phyloP scores from a whole-genome alignment of 37 sponge, comb jelly and placozoan genomes.

The Cliona cf. orientalis region DNA sequence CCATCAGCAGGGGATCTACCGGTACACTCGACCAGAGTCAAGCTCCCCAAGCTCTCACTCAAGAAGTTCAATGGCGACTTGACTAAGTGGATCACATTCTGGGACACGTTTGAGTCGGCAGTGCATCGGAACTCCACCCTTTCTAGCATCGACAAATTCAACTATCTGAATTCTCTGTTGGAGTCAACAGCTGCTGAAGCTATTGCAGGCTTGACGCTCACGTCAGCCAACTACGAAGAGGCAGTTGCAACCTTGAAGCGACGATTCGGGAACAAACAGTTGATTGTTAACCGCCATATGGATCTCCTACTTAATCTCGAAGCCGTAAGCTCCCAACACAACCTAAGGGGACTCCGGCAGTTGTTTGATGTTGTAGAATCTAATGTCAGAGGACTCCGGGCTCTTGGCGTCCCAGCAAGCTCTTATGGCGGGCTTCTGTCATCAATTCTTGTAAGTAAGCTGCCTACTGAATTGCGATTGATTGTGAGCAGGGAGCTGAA shows the following conservation, averaged over 20 bases:
- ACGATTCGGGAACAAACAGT: constrained; percentile 35
- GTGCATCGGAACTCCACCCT: constrained; percentile 14
- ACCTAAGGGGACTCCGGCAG: constrained; percentile 30
- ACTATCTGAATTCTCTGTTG: too few species aligned
- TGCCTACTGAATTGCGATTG: constrained; percentile 27
- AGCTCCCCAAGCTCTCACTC: constrained; percentile 20
- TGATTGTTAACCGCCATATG: constrained; percentile 39
- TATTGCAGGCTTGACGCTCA: too few species aligned
- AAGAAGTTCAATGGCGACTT: constrained; percentile 33
- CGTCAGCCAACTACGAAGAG: constrained; percentile 20
- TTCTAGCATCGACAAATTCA: constrained; percentile 26
- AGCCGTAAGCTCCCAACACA: constrained; percentile 10
- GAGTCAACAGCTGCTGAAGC: constrained; percentile 21
- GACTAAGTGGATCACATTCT: constrained; percentile 23
- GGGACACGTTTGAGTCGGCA: too few species aligned
- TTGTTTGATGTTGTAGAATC: constrained; percentile 32
- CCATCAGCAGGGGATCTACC: neutral
- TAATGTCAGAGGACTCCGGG: constrained; percentile 20
- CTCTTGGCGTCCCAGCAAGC: constrained; percentile 30
- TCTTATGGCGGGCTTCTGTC: constrained; percentile 44
- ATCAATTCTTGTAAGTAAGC: constrained; percentile 17
- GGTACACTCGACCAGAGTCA: neutral
- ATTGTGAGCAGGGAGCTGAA: constrained; percentile 29
- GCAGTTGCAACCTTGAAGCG: constrained; percentile 7
- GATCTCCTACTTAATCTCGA: constrained; percentile 23